phyloP scores from a whole-genome alignment of 2,888 invertebrate species.

The Chesias legatella region DNA sequence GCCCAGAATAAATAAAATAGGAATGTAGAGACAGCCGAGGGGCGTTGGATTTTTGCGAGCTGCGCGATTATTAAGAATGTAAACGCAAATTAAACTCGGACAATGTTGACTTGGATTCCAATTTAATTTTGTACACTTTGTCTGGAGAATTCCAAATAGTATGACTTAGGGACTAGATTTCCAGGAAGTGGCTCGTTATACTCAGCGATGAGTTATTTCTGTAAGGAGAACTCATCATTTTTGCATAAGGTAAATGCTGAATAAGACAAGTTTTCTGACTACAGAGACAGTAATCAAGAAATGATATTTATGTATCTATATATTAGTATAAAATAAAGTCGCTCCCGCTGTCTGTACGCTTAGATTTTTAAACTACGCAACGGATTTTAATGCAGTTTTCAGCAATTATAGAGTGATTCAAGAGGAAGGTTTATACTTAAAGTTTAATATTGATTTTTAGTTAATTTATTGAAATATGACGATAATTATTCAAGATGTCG shows the following conservation, averaged over 20 bases:
- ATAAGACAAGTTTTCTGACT: not conserved
- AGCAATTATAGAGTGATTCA: too few species aligned
- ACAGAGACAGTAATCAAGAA: too few species aligned
- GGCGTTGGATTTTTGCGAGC: slow-evolving; percentile 4
- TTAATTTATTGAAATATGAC: too few species aligned
- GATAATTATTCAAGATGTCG: too few species aligned
- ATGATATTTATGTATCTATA: too few species aligned
- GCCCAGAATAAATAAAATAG: not conserved
- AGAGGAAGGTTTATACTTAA: too few species aligned
- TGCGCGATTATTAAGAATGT: slow-evolving; percentile 48
- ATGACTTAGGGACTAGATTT: slow-evolving; percentile 18
- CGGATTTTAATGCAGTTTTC: too few species aligned
- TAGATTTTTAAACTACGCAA: too few species aligned
- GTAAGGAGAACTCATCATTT: not conserved
- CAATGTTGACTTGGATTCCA: slow-evolving; percentile 54
- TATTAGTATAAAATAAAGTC: too few species aligned
- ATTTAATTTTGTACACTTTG: slow-evolving; percentile 59
- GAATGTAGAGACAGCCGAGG: slow-evolving; percentile 1
- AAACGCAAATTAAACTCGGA: slow-evolving; percentile 51
- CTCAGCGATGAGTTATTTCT: not conserved
- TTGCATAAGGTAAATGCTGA: not conserved
- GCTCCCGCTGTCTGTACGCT: too few species aligned
- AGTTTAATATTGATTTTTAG: too few species aligned
- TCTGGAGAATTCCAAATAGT: slow-evolving; percentile 51
- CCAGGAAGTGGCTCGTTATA: slow-evolving; percentile 31